Evolutionary conservation across 2,888 invertebrate species (phyloP), one percentile per base, ranked within the genome.

Genomic region (Athalia circularis): DNA sequence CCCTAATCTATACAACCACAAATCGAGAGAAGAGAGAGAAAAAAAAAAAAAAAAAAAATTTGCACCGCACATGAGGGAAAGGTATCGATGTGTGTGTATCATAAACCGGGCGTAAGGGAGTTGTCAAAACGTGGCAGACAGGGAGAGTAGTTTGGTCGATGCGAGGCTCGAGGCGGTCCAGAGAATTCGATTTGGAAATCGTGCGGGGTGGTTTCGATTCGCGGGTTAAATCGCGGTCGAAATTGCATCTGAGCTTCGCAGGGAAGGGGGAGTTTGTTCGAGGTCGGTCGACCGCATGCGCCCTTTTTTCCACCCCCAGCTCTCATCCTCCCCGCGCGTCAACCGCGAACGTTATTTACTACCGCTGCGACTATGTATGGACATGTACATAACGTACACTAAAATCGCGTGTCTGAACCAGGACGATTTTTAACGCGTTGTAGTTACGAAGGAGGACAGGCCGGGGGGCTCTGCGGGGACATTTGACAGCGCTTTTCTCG

Each of bases 181-280:
- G 13, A 57, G 59, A 72, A 72, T 72, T 72, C 72, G 72, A 72
- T 72, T 72, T 59, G 29, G 43, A 4, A 43, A 43, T n/a, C 11
- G 48, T 65, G 48, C 48, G 29, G 52, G 68, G 72, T 59, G 57
- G 59, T 6, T 72, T 57, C n/a, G 43, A 47, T 11, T 72, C 7
- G 72, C n/a, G 72, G 72, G 72, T 72, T 72, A 72, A 72, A 72
- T 72, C 72, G 72, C 47, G 72, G 72, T 72, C 43, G 59, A 72
- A 72, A 72, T 72, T 59, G 72, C 72, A 72, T 72, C 72, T 72
- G 47, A 72, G 59, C 29, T 29, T 29, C 29, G 29, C 2, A 29
- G 29, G 29, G 2, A 29, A 2, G 29, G 29, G 29, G 29, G 29
- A 29, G 29, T 29, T 29, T 0, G 29, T 29, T 29, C 29, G 29